Conservation (phyloP, 1,140 invertebrate species). For the Bombus soroeensis region DNA sequence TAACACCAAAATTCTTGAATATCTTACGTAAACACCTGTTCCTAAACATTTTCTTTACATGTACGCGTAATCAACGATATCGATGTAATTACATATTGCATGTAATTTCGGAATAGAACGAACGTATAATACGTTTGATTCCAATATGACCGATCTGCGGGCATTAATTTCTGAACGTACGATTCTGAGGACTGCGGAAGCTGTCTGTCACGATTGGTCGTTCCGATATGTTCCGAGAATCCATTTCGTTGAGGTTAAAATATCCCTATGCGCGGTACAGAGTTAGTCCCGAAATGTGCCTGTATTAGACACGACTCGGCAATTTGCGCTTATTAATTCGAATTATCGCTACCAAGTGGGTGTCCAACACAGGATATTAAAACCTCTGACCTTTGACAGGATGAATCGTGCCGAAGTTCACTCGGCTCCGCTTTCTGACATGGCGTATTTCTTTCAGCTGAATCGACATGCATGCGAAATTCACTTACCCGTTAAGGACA, state of each 20-base stretch:
- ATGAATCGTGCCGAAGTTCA: conserved; percentile 67
- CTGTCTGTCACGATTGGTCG: conserved; percentile 49
- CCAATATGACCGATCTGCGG: neutral
- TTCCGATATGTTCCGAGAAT: conserved; percentile 54
- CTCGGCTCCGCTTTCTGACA: conserved; percentile 23
- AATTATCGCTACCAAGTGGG: conserved; percentile 80
- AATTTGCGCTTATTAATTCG: conserved; percentile 82
- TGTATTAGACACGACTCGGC: conserved; percentile 64
- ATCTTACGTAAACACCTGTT: neutral
- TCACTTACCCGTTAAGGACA: conserved; percentile 31
- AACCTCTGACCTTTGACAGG: conserved; percentile 81
- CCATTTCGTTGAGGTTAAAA: conserved; percentile 50
- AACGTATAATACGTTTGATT: conserved; percentile 1
- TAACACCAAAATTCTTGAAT: neutral
- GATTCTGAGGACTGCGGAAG: conserved; percentile 46
- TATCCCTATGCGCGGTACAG: conserved; percentile 18
- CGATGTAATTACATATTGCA: conserved; percentile 3
- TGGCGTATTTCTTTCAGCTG: neutral
- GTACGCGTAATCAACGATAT: neutral
- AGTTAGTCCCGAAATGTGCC: conserved; percentile 49
- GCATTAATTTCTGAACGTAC: conserved; percentile 40
- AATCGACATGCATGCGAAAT: conserved; percentile 11
- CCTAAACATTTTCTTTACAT: neutral
- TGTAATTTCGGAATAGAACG: neutral
- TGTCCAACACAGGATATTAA: conserved; percentile 80